Evolutionary conservation across 2,113 vertebrate genomes (phyloP).

Genomic region (Prolemur simus): DNA sequence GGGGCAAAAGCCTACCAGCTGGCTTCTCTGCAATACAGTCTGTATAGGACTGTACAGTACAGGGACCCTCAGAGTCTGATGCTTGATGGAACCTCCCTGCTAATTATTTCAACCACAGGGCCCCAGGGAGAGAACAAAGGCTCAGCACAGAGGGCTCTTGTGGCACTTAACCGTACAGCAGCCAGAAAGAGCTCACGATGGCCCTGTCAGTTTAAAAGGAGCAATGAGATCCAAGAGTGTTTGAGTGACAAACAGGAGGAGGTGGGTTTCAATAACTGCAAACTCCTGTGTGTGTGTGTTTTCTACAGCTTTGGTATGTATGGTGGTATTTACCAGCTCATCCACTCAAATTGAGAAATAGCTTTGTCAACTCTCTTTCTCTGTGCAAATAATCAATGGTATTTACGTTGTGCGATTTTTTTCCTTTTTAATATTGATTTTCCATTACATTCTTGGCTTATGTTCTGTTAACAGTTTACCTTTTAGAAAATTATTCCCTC

Average conservation of each 20-base stretch:
- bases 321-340: neutral
- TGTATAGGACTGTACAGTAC: slow-evolving; percentile 35
- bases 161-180: slow-evolving; percentile 47
- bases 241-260: neutral
- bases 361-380: neutral
- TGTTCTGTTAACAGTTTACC: neutral
- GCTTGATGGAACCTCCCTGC: slow-evolving; percentile 57
- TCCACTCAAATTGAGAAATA: neutral
- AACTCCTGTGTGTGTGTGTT: neutral
- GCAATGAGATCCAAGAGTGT: neutral
- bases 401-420: neutral
- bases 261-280: slow-evolving; percentile 3
- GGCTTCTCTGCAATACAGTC: neutral
- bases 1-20: slow-evolving; percentile 78
- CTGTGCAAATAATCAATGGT: slow-evolving; percentile 26
- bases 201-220: slow-evolving; percentile 41
- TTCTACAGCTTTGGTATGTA: neutral
- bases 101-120: slow-evolving; percentile 69
- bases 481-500: slow-evolving; percentile 37
- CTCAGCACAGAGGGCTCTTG: slow-evolving; percentile 46
- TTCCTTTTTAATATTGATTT: neutral
- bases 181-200: neutral
- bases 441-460: slow-evolving; percentile 2
- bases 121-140: slow-evolving; percentile 63
- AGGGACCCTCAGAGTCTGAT: slow-evolving; percentile 69